A percentile compares a stretch with the other conserved stretches of the same genome.
Evolutionary conservation across 53 echinoderm and acorn worm species (phyloP).

Genomic region (Paelopatides confundens): DNA sequence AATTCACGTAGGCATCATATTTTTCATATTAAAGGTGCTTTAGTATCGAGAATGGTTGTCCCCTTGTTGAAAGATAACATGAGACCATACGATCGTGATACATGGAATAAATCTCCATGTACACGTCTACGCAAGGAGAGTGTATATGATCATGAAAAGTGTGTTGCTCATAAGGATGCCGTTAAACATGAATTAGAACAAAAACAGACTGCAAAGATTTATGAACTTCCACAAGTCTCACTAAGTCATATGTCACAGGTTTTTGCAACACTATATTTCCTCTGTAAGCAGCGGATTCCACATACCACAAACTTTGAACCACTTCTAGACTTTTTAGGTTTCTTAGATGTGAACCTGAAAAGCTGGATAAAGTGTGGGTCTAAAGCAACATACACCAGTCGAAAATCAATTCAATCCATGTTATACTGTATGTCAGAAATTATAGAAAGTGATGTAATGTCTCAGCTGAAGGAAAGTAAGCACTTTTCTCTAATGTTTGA

Average conservation of each 20-base stretch:
- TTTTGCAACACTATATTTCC: conserved; percentile 41
- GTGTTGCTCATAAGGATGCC: conserved; percentile 32
- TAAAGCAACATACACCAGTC: conserved; percentile 26
- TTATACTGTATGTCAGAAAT: conserved; percentile 16
- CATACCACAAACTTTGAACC: conserved; percentile 43
- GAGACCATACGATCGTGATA: conserved; percentile 1
- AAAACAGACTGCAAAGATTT: background rate
- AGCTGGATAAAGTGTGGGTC: background rate
- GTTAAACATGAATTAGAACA: background rate
- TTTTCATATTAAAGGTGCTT: no score
- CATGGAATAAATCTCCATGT: conserved; percentile 46
- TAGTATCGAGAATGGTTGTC: no score
- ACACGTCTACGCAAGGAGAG: conserved; percentile 14
- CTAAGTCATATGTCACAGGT: conserved; percentile 9
- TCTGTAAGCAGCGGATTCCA: conserved; percentile 39
- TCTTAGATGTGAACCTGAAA: conserved; percentile 4
- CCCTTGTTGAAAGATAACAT: conserved; percentile 40
- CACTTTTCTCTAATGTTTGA: conserved; percentile 30
- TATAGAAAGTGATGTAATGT: conserved; percentile 4
- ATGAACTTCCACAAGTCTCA: background rate
- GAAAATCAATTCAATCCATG: conserved; percentile 18
- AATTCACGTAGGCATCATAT: no score
- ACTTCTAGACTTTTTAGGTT: conserved; percentile 10
- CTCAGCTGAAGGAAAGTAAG: background rate
- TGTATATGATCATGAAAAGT: conserved; percentile 43